Percentiles rank a stretch among this genome's conserved stretches.
Evolutionary conservation across 2,888 invertebrate genomes (phyloP).

Genomic region (Scelioninae gen. 1): DNA sequence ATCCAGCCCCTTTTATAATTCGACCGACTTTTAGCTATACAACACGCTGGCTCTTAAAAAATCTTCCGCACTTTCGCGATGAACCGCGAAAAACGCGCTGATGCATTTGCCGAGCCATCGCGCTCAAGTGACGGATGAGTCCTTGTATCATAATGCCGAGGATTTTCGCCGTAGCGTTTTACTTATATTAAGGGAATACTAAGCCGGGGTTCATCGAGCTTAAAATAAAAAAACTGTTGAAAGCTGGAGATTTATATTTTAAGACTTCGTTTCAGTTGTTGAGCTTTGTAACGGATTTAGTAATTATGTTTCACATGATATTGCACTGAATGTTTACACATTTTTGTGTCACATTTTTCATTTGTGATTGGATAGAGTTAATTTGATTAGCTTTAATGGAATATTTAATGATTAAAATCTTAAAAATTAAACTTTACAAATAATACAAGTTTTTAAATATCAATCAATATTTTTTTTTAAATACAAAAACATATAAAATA

Average conservation of each 20-base stretch:
- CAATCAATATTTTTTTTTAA: no score
- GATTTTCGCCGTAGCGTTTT: slow-evolving; percentile 32
- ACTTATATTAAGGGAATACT: slow-evolving; percentile 33
- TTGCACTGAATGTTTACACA: no score
- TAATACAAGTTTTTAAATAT: no score
- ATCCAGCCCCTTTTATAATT: no score
- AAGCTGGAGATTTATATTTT: slow-evolving; percentile 29
- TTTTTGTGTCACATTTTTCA: background rate
- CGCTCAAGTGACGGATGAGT: slow-evolving; percentile 52
- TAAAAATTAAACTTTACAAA: no score
- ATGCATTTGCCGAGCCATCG: slow-evolving; percentile 41
- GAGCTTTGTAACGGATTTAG: no score
- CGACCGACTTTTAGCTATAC: no score
- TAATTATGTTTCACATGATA: no score
- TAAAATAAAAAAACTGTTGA: slow-evolving; percentile 26
- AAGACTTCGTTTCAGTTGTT: background rate
- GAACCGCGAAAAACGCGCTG: slow-evolving; percentile 14
- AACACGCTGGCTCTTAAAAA: slow-evolving; percentile 38
- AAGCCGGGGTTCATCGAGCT: slow-evolving; percentile 30
- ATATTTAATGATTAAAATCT: no score
- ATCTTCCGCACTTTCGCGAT: slow-evolving; percentile 34
- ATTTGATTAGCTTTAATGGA: no score
- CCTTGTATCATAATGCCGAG: slow-evolving; percentile 35
- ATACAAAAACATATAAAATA: no score
- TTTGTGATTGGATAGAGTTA: no score